Base-by-base conservation (phyloP, 2,888 invertebrate species). In the Clostera curtula region DNA sequence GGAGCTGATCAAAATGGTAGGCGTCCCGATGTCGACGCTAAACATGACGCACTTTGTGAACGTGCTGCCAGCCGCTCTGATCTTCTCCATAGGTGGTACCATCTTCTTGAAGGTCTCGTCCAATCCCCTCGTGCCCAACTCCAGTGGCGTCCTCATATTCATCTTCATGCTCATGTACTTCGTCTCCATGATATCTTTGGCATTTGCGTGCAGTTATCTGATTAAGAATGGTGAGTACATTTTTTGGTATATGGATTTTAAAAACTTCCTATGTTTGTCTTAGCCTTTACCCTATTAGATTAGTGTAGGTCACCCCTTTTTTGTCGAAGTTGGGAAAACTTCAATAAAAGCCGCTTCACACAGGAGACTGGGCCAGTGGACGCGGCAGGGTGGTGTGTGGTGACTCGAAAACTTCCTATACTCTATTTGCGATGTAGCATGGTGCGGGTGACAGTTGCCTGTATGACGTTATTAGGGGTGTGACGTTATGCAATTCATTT, bases 1-100 rank as follows among this genome's bases (percentile, higher is more conserved):
- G 91, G 92, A 93, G 66, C 85, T 91, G 12, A 88, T 93, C 86
- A 90, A 90, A 69, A 90, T 93, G 87, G 90, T 90, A 77, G 93
- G 93, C 0, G 77, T 93, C 28, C 85, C 87, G 10, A 82, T 85
- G 20, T 87, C 87, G 76, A 67, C 87, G 37, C 85, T 92, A 28
- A 89, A 89, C 85, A 11, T 86, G 2, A 89, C 90, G 0, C 91
- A 92, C 87, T 89, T 89, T 51, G 55, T 89, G 25, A 89, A 90
- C 59, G 85, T 86, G 24, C 61, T 89, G 21, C 56, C 88, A 1
- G 79, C 87, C 9, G 80, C 30, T 1, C 25, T 48, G 25, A 5
- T 47, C 2, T 47, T 41, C 19, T 20, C 44, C 12, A 32, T 33
- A 20, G 37, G 22, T 3, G 42, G 26, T 1, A 11, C 39, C 2